These are phyloP conservation scores for Lepidocyrtinus sp. DNA, from an alignment of 2,888 invertebrate genomes.

Conservation along the genomic window DNA sequence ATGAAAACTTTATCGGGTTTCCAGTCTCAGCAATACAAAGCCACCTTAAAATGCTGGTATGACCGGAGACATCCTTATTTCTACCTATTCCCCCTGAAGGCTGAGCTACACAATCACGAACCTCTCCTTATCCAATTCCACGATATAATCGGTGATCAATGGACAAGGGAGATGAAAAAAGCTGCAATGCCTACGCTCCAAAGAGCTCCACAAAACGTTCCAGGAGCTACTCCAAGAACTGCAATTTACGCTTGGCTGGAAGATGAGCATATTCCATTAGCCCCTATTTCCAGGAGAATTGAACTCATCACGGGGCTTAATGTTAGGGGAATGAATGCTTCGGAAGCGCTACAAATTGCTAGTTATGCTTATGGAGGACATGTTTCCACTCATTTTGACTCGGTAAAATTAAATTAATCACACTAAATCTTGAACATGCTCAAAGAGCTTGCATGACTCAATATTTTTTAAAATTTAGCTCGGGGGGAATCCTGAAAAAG, in stretches of 20 bases:
- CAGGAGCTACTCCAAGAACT: slow-evolving; percentile 67
- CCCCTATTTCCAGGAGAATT: slow-evolving; percentile 57
- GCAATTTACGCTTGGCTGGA: slow-evolving; percentile 68
- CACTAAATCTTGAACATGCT: not conserved
- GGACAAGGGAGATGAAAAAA: slow-evolving; percentile 60
- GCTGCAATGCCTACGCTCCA: slow-evolving; percentile 67
- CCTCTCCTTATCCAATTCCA: slow-evolving; percentile 59
- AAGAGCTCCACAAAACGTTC: slow-evolving; percentile 64
- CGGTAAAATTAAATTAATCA: slow-evolving; percentile 48
- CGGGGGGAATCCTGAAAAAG: slow-evolving; percentile 61
- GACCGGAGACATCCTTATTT: slow-evolving; percentile 62
- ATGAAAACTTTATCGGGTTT: not conserved
- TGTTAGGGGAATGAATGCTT: slow-evolving; percentile 63
- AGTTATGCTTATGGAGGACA: slow-evolving; percentile 70
- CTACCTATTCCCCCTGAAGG: slow-evolving; percentile 57
- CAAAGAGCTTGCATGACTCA: slow-evolving; percentile 6
- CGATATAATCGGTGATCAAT: slow-evolving; percentile 58
- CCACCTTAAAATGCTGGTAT: slow-evolving; percentile 60
- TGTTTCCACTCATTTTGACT: slow-evolving; percentile 69
- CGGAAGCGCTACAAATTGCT: slow-evolving; percentile 64
- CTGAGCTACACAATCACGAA: slow-evolving; percentile 57
- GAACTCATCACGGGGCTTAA: slow-evolving; percentile 62
- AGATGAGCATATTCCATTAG: slow-evolving; percentile 62
- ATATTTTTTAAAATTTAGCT: slow-evolving; percentile 32
- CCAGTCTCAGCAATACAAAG: slow-evolving; percentile 45